Conservation (phyloP, 2,797 vertebrate species). For the Gymnopithys bicolor region DNA sequence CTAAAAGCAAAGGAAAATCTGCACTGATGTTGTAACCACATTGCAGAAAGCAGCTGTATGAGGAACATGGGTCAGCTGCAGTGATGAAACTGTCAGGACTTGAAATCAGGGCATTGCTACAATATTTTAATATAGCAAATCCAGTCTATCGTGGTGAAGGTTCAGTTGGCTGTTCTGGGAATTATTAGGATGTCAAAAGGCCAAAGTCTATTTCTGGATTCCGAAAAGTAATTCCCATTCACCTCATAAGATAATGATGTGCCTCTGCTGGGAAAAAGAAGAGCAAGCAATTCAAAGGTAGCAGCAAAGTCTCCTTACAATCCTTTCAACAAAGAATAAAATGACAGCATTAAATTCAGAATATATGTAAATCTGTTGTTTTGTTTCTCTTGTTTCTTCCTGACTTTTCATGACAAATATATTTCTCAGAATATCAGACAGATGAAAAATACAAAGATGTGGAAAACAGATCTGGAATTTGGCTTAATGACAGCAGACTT, state of each 20-base stretch:
- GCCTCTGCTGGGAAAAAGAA: not conserved
- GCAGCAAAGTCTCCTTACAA: not conserved
- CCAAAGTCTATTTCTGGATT: slow-evolving; percentile 1
- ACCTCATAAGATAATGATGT: not conserved
- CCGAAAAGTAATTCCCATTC: not conserved
- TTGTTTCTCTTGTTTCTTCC: not conserved
- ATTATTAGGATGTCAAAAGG: slow-evolving; percentile 17
- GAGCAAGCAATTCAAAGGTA: not conserved
- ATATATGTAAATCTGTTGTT: not conserved
- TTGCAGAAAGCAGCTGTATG: not conserved
- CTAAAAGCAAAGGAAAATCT: slow-evolving; percentile 16
- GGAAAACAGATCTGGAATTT: slow-evolving; percentile 12
- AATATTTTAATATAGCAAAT: not conserved
- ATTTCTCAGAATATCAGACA: not conserved
- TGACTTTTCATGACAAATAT: not conserved
- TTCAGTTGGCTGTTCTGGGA: slow-evolving; percentile 27
- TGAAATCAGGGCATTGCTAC: not conserved
- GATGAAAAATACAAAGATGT: not conserved
- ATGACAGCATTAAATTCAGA: not conserved
- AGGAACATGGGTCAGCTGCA: slow-evolving; percentile 11
- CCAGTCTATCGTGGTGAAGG: not conserved
- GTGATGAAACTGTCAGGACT: slow-evolving; percentile 27
- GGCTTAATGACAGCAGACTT: not conserved
- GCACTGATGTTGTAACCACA: not conserved
- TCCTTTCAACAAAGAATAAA: not conserved